Conservation (phyloP, 2,113 vertebrate genomes). For the Lichenostomus cassidix region DNA sequence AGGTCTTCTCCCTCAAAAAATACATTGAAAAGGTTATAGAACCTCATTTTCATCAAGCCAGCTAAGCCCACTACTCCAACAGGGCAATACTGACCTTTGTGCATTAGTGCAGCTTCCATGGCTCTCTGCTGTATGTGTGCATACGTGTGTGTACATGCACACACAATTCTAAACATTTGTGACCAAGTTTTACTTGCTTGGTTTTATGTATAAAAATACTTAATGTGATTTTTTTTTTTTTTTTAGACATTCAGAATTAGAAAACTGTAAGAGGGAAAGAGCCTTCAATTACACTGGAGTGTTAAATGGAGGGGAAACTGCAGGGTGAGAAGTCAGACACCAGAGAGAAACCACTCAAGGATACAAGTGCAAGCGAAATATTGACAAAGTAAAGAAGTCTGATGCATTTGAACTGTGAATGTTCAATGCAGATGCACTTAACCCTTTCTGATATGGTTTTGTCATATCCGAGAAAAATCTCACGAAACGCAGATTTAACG, state of each 20-base stretch:
- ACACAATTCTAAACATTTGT: background rate
- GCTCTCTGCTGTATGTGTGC: background rate
- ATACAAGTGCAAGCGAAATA: conserved; percentile 3
- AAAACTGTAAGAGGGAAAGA: background rate
- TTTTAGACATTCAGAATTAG: background rate
- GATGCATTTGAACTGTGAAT: background rate
- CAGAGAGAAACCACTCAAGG: conserved; percentile 13
- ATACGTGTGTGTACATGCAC: rapidly evolving
- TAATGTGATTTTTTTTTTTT: background rate
- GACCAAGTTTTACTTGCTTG: background rate
- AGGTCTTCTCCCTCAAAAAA: background rate
- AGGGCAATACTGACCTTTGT: background rate
- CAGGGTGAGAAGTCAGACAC: background rate
- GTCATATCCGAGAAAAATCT: background rate
- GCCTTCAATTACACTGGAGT: background rate
- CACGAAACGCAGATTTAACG: background rate
- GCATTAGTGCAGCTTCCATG: background rate
- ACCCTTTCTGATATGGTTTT: background rate
- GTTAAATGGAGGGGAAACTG: conserved; percentile 27
- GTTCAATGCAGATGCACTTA: background rate
- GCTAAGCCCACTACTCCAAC: background rate
- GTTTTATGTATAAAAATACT: background rate
- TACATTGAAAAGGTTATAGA: background rate
- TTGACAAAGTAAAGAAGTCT: conserved; percentile 14
- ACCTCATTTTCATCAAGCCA: background rate